Evolutionary conservation across 37 sponge, comb jelly and placozoan genomes (phyloP), one percentile per base, ranked within the genome.

Genomic region (Petrosia ficiformis): DNA sequence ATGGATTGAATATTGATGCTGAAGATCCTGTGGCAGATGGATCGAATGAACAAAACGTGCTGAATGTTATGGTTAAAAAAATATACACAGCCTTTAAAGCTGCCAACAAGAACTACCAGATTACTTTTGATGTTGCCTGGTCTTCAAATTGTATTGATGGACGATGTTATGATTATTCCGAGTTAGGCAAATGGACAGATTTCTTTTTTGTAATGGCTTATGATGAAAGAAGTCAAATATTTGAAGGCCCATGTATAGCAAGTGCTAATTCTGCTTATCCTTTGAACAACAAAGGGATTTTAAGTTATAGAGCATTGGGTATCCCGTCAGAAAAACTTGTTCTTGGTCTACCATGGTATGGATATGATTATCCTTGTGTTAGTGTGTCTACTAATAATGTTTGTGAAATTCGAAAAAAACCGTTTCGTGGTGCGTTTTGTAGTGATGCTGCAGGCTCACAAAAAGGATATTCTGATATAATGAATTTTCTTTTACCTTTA

Each of bases 201-300:
- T 92, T 84, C 65, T 56, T 95, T 38, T 76, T 95, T 22, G 59
- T 95, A 8, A 95, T 92, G 95, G 69, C 95, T n/a, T 95, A 95
- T 66, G 92, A 95, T 52, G 92, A 95, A 42, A 78, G 77, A 10
- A 92, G 92, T 40, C 92, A 94, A 66, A 81, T 94, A 10, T 76
- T 52, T 28, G 54, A 48, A 19, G 91, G 86, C 2, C 76, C 80
- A 8, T 95, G 95, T 66, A 58, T 81, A 16, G 95, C 95, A 6
- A 65, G 84, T 39, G 92, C 95, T 1, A 95, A 95, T 60, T 91
- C 92, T 31, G 82, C 82, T 11, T 61, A 67, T 11, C 64, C 28
- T 16, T 77, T 70, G 1, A 95, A 92, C 21, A 43, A 44, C 1
- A 36, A 34, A 1, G 95, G 95, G 3, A 25, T 92, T 0, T 26